Evolutionary conservation across 2,797 vertebrate genomes (phyloP), one percentile per base, ranked within the genome.

Genomic region (Hypotaenidia philippensis): DNA sequence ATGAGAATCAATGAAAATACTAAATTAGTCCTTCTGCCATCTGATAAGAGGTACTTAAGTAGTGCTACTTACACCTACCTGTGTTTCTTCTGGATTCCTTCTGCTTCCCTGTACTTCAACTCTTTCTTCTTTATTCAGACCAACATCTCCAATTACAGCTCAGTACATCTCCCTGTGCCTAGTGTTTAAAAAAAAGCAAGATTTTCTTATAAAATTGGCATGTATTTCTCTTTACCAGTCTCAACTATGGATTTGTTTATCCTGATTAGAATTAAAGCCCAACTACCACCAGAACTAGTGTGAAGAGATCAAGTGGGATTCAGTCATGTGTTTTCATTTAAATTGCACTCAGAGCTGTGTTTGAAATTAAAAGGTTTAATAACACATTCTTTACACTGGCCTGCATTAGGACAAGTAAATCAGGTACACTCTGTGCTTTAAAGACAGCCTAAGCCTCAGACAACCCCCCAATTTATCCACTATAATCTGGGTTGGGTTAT

Each of bases 351-450:
- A 87, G 29, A 59, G 82, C 31, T 59, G 66, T 76, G 68, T 74
- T 88, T 80, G 59, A 94, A 97, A 95, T 93, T 64, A 94, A 84
- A 95, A 91, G 20, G 53, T 93, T 94, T 80, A 96, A 94, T 93
- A 93, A 68, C 27, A 55, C 38, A 44, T 71, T 84, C 44, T 78
- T 92, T 81, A 82, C 19, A 40, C 47, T 88, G 49, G 57, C 44
- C 81, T 91, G 61, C 38, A 45, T 83, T 81, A 93, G 70, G 60
- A 83, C 49, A 72, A 90, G 70, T 74, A 83, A 94, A 79, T 71
- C 7, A 3, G 84, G 34, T 83, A 50, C 17, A 68, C 83, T 52
- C 47, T 74, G 68, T 72, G 21, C 20, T 70, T 86, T 66, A 57
- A 88, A 69, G 63, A 65, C 68, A 93, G 31, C 12, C 11, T 49